A percentile compares a stretch with the other conserved stretches of the same genome.
These are phyloP conservation scores for Melinaea menophilus DNA, from an alignment of 2,888 invertebrate genomes.

Conservation along the genomic window DNA sequence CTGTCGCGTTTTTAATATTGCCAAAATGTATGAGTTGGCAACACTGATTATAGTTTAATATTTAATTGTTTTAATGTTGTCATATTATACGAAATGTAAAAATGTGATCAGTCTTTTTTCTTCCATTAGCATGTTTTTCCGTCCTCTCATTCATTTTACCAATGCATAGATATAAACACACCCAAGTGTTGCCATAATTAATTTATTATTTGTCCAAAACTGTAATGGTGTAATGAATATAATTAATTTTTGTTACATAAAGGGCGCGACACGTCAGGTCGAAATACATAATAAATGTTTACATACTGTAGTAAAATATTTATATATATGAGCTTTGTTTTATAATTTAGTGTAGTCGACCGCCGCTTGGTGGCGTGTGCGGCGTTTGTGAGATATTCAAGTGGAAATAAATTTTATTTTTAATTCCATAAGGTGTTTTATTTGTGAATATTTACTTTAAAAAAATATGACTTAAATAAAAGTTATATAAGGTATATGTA, in stretches of 20 bases:
- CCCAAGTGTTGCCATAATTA: neutral
- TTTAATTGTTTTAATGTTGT: slow-evolving; percentile 4
- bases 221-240: neutral
- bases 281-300: slow-evolving; percentile 46
- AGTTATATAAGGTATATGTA: no score
- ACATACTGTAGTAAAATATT: slow-evolving; percentile 67
- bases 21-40: slow-evolving; percentile 3
- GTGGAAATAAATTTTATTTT: slow-evolving; percentile 77
- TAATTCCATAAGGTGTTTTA: slow-evolving; percentile 62
- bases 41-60: slow-evolving; percentile 8
- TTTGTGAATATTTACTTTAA: slow-evolving; percentile 24
- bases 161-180: neutral
- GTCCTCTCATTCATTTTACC: neutral
- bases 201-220: neutral
- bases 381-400: slow-evolving; percentile 72
- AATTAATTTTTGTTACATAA: neutral
- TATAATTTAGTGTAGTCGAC: slow-evolving; percentile 56
- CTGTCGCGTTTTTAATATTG: slow-evolving; percentile 46
- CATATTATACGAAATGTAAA: slow-evolving; percentile 6
- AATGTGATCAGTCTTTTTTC: slow-evolving; percentile 1
- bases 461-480: no score
- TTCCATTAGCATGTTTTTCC: slow-evolving; percentile 1
- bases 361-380: slow-evolving; percentile 52
- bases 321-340: slow-evolving; percentile 73
- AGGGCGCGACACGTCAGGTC: slow-evolving; percentile 35